Conservation (phyloP, 2,797 vertebrate species). For the Squalus acanthias region DNA sequence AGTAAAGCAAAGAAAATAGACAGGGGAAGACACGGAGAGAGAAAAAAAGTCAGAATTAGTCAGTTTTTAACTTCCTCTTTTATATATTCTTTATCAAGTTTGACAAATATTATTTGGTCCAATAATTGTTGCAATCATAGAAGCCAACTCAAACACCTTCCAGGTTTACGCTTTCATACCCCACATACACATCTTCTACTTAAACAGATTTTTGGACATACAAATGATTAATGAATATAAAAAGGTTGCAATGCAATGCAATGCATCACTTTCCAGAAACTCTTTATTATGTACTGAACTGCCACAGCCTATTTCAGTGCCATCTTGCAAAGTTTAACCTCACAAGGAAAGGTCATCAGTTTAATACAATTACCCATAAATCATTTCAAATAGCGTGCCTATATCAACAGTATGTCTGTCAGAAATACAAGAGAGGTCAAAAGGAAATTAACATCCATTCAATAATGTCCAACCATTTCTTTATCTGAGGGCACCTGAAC, state of each 20-base stretch:
- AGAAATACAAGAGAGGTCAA: not conserved
- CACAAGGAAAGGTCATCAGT: slow-evolving; percentile 4
- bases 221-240: not conserved
- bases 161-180: not conserved
- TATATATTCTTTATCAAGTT: not conserved
- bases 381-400: not conserved
- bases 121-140: not conserved
- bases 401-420: not conserved
- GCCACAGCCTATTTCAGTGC: not conserved
- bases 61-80: not conserved
- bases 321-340: slow-evolving; percentile 5
- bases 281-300: not conserved
- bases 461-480: not conserved
- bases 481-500: not conserved
- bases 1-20: not conserved
- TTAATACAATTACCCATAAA: slow-evolving; percentile 6
- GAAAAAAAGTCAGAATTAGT: not conserved
- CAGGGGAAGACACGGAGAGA: not conserved
- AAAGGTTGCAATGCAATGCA: not conserved
- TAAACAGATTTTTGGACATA: not conserved
- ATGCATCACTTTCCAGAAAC: not conserved
- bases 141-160: not conserved
- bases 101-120: not conserved
- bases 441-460: not conserved
- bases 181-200: not conserved